Evolutionary conservation across 2,113 vertebrate genomes (phyloP).

Genomic region (Mustelus asterias): DNA sequence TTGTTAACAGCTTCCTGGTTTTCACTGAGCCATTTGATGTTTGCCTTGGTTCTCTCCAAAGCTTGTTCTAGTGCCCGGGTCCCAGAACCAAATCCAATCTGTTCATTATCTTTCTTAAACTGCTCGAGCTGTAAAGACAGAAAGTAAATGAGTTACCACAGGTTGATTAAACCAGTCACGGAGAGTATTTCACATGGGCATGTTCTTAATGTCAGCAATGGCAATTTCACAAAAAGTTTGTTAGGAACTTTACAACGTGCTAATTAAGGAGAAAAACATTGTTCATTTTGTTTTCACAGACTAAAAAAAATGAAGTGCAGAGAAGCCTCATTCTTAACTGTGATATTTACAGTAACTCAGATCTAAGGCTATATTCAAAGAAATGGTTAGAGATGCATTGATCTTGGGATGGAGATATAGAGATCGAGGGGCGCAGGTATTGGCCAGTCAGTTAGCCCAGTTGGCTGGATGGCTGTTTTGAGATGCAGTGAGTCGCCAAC

Average conservation of each 20-base stretch:
- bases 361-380: background rate
- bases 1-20: slow-evolving; percentile 52
- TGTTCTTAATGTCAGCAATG: background rate
- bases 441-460: too few relatives aligned
- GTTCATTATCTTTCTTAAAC: slow-evolving; percentile 65
- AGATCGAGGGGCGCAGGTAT: background rate
- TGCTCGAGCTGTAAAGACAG: slow-evolving; percentile 60
- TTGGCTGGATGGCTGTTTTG: too few relatives aligned
- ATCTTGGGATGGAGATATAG: background rate
- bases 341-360: background rate
- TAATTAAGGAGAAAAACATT: background rate
- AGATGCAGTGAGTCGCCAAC: too few relatives aligned
- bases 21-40: slow-evolving; percentile 71
- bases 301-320: background rate
- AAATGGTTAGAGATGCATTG: background rate
- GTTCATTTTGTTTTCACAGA: background rate
- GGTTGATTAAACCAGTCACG: background rate
- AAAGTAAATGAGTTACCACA: background rate
- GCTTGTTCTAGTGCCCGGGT: slow-evolving; percentile 68
- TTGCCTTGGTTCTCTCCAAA: slow-evolving; percentile 67
- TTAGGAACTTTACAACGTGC: background rate
- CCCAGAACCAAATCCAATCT: slow-evolving; percentile 56
- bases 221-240: background rate
- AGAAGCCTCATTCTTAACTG: background rate
- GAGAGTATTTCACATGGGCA: background rate